Percentiles rank a stretch among this genome's conserved stretches.
These are phyloP conservation scores for Eupithecia centaureata DNA, from an alignment of 2,888 invertebrate species.

Conservation along the genomic window DNA sequence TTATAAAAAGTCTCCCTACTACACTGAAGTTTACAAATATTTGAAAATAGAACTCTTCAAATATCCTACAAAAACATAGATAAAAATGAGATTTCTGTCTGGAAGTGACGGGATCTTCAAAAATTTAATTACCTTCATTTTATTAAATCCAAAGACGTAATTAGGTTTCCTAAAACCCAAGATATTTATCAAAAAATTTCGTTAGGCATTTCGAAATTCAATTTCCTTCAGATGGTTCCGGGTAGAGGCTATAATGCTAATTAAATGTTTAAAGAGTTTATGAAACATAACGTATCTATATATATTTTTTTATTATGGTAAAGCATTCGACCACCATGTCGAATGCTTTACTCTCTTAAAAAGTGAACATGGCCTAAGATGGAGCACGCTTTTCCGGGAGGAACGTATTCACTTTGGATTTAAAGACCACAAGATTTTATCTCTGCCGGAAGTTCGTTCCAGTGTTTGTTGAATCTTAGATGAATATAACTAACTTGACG, in stretches of 20 bases:
- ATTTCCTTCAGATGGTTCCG: background rate
- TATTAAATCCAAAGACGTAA: background rate
- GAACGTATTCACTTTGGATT: no score
- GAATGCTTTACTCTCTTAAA: no score
- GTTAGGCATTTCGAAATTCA: background rate
- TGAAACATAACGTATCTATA: no score
- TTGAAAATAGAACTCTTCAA: background rate
- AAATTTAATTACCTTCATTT: background rate
- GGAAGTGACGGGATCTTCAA: constrained; percentile 1
- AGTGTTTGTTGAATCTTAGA: no score
- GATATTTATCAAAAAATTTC: background rate
- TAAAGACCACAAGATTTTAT: no score
- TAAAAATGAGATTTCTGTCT: background rate
- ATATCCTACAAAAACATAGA: background rate
- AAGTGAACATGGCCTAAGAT: no score
- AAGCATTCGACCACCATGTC: no score
- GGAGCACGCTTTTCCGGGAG: no score
- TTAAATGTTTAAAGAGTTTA: no score
- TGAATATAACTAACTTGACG: background rate
- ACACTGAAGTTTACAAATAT: background rate
- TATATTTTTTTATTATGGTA: no score
- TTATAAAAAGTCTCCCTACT: background rate
- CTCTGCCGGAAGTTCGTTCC: no score
- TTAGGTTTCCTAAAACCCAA: background rate
- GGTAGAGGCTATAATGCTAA: background rate